Conservation (phyloP, 2,888 invertebrate species). For the Orthonevra nobilis region DNA sequence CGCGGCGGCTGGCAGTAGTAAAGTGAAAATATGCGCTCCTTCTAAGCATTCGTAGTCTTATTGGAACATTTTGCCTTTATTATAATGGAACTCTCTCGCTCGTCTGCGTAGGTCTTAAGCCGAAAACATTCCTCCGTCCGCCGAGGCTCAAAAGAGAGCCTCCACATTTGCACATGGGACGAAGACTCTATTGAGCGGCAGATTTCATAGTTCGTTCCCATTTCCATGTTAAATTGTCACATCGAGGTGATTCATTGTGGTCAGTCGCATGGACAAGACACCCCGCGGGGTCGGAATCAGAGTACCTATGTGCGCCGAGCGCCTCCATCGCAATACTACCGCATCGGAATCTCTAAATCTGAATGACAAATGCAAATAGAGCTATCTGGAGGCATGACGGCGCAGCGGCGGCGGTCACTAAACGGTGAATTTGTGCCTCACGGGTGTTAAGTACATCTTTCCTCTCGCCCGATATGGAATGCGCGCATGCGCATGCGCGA, state of each 20-base stretch:
- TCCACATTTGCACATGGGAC: background rate
- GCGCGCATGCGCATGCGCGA: constrained; percentile 3
- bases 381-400: constrained; percentile 34
- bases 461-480: constrained; percentile 4
- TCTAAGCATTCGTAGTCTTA: too few relatives aligned
- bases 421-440: constrained; percentile 67
- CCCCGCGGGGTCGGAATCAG: constrained; percentile 62
- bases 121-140: constrained; percentile 42
- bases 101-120: constrained; percentile 58
- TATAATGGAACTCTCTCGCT: constrained; percentile 39
- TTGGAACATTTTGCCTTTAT: constrained; percentile 62
- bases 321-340: too few relatives aligned
- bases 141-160: constrained; percentile 12
- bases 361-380: constrained; percentile 69
- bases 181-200: constrained; percentile 60
- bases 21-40: constrained; percentile 52
- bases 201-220: constrained; percentile 61
- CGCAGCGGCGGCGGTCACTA: constrained; percentile 45
- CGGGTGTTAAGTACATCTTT: constrained; percentile 67
- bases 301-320: too few relatives aligned
- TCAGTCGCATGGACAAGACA: constrained; percentile 50
- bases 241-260: constrained; percentile 70
- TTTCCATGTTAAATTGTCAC: constrained; percentile 72
- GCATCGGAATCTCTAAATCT: constrained; percentile 19
- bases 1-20: too few relatives aligned